Evolutionary conservation across 2,888 invertebrate species (phyloP).

Genomic region (Rosalia funebris): DNA sequence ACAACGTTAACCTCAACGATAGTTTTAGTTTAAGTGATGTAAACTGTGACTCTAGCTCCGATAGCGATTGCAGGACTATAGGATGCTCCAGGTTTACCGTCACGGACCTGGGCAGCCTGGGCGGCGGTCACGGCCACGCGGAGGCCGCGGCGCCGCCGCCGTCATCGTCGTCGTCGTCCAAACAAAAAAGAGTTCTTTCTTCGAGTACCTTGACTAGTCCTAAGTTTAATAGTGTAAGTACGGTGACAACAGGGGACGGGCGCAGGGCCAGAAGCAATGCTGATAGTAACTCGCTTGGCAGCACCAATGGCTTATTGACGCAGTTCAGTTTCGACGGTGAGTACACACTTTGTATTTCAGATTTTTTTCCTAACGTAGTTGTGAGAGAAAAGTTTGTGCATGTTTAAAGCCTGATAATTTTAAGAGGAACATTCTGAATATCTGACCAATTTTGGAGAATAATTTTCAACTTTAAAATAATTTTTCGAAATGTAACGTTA

Average conservation of each 20-base stretch:
- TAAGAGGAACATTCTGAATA: too few relatives aligned
- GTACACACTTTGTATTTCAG: too few relatives aligned
- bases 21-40: conserved; percentile 40
- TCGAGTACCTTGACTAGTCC: conserved; percentile 61
- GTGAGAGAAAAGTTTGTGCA: too few relatives aligned
- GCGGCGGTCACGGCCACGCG: conserved; percentile 24
- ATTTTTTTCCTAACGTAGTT: too few relatives aligned
- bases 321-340: conserved; percentile 59
- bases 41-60: conserved; percentile 28
- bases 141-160: conserved; percentile 31
- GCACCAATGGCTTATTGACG: conserved; percentile 59
- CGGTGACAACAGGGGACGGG: conserved; percentile 45
- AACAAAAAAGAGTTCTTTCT: conserved; percentile 42
- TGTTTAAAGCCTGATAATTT: too few relatives aligned
- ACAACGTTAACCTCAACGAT: conserved; percentile 38
- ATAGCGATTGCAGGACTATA: conserved; percentile 50
- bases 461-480: too few relatives aligned
- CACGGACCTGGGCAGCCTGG: conserved; percentile 44
- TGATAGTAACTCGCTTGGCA: conserved; percentile 31
- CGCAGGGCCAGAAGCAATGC: conserved; percentile 31
- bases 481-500: too few relatives aligned
- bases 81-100: conserved; percentile 61
- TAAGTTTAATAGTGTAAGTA: conserved; percentile 60
- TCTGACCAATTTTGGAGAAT: too few relatives aligned
- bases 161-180: conserved; percentile 38